These are phyloP conservation scores for Acromyrmex heyeri DNA, from an alignment of 1,140 invertebrate genomes.

Conservation along the genomic window DNA sequence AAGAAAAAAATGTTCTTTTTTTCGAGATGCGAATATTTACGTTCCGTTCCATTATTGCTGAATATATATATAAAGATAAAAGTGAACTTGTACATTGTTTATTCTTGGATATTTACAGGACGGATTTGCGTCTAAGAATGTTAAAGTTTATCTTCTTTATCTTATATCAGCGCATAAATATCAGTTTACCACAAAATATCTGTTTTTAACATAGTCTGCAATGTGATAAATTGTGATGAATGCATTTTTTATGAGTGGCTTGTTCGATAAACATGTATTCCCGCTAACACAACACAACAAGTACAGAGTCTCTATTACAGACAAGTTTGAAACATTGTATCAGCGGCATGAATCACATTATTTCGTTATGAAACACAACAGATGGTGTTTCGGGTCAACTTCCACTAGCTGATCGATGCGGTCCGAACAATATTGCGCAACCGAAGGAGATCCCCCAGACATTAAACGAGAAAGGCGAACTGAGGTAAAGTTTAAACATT, in stretches of 20 bases:
- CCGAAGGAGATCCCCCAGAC: constrained; percentile 14
- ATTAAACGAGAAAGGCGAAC: constrained; percentile 15
- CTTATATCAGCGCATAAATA: constrained; percentile 67
- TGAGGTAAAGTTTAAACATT: constrained; percentile 42
- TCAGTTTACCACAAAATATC: constrained; percentile 66
- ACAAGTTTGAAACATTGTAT: constrained; percentile 48
- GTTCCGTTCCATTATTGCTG: not conserved
- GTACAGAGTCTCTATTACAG: constrained; percentile 50
- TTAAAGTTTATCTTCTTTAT: constrained; percentile 71
- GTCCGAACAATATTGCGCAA: constrained; percentile 43
- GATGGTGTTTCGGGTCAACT: constrained; percentile 54
- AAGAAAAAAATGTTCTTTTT: too few species aligned
- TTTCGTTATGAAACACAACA: constrained; percentile 62
- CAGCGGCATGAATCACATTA: constrained; percentile 55
- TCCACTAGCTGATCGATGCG: constrained; percentile 52
- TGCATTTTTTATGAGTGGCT: constrained; percentile 41
- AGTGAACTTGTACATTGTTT: constrained; percentile 49
- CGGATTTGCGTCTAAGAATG: constrained; percentile 24
- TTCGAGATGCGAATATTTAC: not conserved
- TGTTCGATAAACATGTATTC: constrained; percentile 37
- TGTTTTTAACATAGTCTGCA: constrained; percentile 60
- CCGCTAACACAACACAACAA: constrained; percentile 23
- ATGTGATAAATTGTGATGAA: constrained; percentile 56
- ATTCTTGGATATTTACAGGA: constrained; percentile 52
- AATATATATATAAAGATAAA: not conserved